Base-by-base conservation (phyloP, 2,888 invertebrate genomes). In the Rhingia rostrata region DNA sequence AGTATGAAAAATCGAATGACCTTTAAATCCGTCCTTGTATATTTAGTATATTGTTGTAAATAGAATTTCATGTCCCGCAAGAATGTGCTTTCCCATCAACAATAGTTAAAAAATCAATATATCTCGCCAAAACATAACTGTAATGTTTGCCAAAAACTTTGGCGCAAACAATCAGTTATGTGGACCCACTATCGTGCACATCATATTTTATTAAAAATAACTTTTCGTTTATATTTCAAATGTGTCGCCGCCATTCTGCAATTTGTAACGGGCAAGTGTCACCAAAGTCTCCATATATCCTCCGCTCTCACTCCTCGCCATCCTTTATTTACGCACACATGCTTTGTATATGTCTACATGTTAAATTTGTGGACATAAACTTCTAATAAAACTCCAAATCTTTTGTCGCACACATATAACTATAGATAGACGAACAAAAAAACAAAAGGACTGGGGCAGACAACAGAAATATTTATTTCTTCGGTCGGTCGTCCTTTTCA, bases 191-290 rank as follows among this genome's bases (percentile, higher is more conserved):
- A 70, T 53, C 75, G 60, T 53, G 70, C 67, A 69, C 64, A 81
- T 64, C 32, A 47, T 45, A 64, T 82, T 82, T 82, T 77, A 75
- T 77, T 70, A 82, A 82, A 77, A 72, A 82, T 81, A 81, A 81
- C 81, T 81, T 69, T 70, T 77, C 69, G 70, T 70, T 49, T 47
- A 60, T 37, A 7, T 54, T 51, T n/a, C 10, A 58, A 35, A 77
- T 63, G 64, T 82, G 70, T 75, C 82, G 77, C 70, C 82, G 41
- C 58, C 53, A 66, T 77, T 77, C 82, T 37, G 56, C 37, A 69
- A 35, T 53, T 49, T 39, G 56, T 47, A 39, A 58, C 30, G 47
- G 37, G 5, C 53, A 66, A 72, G 61, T 51, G 72, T 61, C 51
- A 63, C 67, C 56, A 66, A 33, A 54, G 61, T 69, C 67, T 56